Base-by-base conservation (phyloP, 1,140 invertebrate genomes). In the Acromyrmex charruanus region DNA sequence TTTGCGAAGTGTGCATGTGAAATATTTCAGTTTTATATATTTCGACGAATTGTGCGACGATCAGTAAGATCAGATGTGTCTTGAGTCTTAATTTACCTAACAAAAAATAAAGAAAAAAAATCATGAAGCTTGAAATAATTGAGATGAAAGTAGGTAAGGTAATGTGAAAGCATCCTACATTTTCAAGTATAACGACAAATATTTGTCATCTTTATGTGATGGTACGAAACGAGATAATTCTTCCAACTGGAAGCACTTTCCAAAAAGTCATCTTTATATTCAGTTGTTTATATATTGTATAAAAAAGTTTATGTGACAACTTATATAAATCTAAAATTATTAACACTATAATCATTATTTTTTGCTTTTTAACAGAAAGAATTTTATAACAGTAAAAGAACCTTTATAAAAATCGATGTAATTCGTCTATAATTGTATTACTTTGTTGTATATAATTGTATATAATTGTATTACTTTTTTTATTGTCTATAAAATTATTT, bases 61-160 rank as follows among this genome's bases (percentile, higher is more conserved):
- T 39, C 9, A n/a, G 4, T 39, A 14, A 9, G 4, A 12, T 35
- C 18, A 2, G 35, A n/a, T n/a, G 3, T 39, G 9, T 66, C 1
- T 35, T 39, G 12, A 4, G 7, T 14, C 39, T 10, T 63, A 28
- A 28, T n/a, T 58, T 58, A 58, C 12, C 21, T 44, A 18, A 68
- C 2, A 68, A 68, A 68, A 44, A 68, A 7, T 9, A 25, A 71
- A n/a, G 9, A 53, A 39, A 2, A 68, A 25, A 39, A 44, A 12
- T 31, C 14, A 25, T 4, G 2, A 71, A 81, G 12, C 2, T 12
- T 7, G 14, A 72, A 55, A 55, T 71, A 28, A 58, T 18, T 18
- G 28, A 58, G 14, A 68, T 82, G 31, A 82, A 82, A 82, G 51
- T 72, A 72, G 66, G 79, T 72, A 44, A 82, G 66, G 79, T 72